Conservation (phyloP, 2,888 invertebrate species). For the Branchipolynoe longqiensis region DNA sequence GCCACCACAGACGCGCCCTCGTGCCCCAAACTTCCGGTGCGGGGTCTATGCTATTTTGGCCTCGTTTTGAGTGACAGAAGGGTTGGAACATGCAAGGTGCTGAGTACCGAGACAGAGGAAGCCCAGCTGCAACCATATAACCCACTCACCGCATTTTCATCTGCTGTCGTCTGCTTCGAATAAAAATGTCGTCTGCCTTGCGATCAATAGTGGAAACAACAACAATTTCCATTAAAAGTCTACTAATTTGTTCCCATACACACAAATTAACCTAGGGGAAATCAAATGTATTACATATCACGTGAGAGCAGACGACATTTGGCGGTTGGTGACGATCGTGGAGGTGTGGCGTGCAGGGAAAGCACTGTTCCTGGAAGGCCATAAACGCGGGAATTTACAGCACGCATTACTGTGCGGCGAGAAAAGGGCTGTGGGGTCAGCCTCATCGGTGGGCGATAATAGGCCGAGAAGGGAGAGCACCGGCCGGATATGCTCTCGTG, state of each 20-base stretch:
- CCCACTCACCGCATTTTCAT: too few species aligned
- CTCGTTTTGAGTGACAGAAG: conserved; percentile 9
- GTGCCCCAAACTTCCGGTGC: neutral
- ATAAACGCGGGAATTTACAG: conserved; percentile 1
- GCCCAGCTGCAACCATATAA: conserved; percentile 19
- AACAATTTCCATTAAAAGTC: too few species aligned
- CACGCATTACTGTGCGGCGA: conserved; percentile 18
- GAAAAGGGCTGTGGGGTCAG: neutral
- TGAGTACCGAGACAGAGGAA: neutral
- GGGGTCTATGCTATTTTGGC: neutral
- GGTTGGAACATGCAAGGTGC: neutral
- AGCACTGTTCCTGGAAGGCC: neutral
- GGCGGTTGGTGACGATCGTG: neutral
- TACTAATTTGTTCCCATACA: too few species aligned
- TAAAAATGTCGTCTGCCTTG: too few species aligned
- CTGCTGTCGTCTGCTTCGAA: too few species aligned
- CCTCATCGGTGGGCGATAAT: neutral
- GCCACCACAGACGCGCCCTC: neutral
- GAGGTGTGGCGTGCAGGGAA: neutral
- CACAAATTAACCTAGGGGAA: too few species aligned
- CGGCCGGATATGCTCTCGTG: neutral
- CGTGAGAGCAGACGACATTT: neutral
- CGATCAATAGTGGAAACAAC: too few species aligned
- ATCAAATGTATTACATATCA: too few species aligned
- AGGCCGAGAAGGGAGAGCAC: neutral